Evolutionary conservation across 2,113 vertebrate genomes (phyloP).

Genomic region (Apodemus speciosus): DNA sequence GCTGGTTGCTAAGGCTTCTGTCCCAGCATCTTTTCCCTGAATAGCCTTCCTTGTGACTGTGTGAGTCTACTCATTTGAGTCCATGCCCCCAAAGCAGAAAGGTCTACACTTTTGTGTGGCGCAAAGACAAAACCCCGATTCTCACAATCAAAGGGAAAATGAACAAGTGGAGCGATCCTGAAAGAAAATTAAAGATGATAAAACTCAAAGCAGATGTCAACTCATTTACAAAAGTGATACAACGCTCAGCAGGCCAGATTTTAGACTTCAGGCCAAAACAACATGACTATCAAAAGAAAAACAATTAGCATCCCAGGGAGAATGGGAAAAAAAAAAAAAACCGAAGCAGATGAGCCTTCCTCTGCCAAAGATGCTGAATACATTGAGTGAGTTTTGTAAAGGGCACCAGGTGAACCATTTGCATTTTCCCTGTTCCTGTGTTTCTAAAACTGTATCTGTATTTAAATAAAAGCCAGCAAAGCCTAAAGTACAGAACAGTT

Average conservation of each 20-base stretch:
- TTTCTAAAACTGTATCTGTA: slow-evolving; percentile 28
- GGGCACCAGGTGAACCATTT: slow-evolving; percentile 49
- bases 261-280: slow-evolving; percentile 76
- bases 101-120: slow-evolving; percentile 48
- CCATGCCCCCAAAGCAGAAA: slow-evolving; percentile 49
- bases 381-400: not conserved
- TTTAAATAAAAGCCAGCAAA: not conserved
- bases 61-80: slow-evolving; percentile 51
- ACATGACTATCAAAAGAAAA: slow-evolving; percentile 76
- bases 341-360: slow-evolving; percentile 25
- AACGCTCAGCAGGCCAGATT: slow-evolving; percentile 72
- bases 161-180: slow-evolving; percentile 70
- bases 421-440: not conserved
- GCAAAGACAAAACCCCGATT: slow-evolving; percentile 35
- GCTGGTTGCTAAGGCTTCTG: slow-evolving; percentile 58
- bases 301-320: slow-evolving; percentile 75
- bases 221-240: slow-evolving; percentile 78
- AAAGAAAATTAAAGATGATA: slow-evolving; percentile 73
- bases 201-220: slow-evolving; percentile 83
- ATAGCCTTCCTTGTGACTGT: slow-evolving; percentile 58
- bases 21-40: slow-evolving; percentile 58
- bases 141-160: slow-evolving; percentile 66
- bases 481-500: not conserved
- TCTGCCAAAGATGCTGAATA: slow-evolving; percentile 9
- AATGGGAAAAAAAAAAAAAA: slow-evolving; percentile 74